Evolutionary conservation across 2,888 invertebrate genomes (phyloP).

Genomic region (Pyrgus malvae): DNA sequence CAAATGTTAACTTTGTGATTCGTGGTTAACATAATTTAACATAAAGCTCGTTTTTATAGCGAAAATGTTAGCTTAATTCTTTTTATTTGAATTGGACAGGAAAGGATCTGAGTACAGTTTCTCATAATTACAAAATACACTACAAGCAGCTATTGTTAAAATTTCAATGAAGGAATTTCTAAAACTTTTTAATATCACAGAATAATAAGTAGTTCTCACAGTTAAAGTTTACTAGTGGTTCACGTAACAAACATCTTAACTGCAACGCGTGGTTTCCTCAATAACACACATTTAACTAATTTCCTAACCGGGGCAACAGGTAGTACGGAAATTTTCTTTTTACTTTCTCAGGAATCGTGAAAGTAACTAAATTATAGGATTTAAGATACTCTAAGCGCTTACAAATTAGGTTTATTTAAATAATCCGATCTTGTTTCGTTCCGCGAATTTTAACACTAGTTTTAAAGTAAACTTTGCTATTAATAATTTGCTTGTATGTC

Average conservation of each 20-base stretch:
- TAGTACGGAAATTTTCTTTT: conserved; percentile 46
- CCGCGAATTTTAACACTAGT: background rate
- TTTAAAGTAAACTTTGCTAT: background rate
- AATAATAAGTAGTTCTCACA: conserved; percentile 17
- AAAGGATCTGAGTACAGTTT: no score
- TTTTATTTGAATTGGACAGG: no score
- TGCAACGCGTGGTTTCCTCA: conserved; percentile 28
- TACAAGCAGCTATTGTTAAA: conserved; percentile 3
- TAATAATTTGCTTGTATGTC: no score
- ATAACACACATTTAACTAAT: conserved; percentile 35
- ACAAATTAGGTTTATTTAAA: conserved; percentile 5
- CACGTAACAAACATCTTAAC: conserved; percentile 14
- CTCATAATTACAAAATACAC: background rate
- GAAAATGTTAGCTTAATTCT: no score
- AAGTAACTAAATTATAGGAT: conserved; percentile 11
- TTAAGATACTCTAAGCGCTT: background rate
- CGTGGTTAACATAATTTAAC: no score
- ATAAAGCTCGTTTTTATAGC: no score
- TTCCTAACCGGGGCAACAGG: conserved; percentile 39
- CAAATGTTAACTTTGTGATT: no score
- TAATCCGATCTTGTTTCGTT: background rate
- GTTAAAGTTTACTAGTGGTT: conserved; percentile 7
- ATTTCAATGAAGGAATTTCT: conserved; percentile 1
- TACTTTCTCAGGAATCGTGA: conserved; percentile 41
- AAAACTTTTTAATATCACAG: conserved; percentile 5